Percentiles rank a stretch among this genome's conserved stretches.
phyloP scores from a whole-genome alignment of 1,140 invertebrate genomes.

The honey bee (Apis mellifera) region Amel_HAv3.1 CM009944.2:8436001-8436500 shows the following conservation, averaged over 20 bases:
- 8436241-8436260: no score
- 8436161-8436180: neutral
- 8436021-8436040: neutral
- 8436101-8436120: neutral
- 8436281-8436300: neutral
- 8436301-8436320: neutral
- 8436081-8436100: no score
- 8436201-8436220: neutral
- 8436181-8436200: conserved; percentile 19
- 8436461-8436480: neutral
- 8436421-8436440: conserved; percentile 29
- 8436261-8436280: neutral
- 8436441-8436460: neutral
- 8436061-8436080: neutral
- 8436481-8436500: conserved; percentile 25
- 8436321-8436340: no score
- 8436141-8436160: neutral
- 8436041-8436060: neutral
- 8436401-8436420: conserved; percentile 28
- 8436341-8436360: no score
- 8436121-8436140: conserved; percentile 8
- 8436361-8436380: conserved; percentile 17
- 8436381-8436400: conserved; percentile 18
- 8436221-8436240: no score
- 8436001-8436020: neutral